Conservation (phyloP, 2,797 vertebrate genomes). For the Jordanella pulchra region DNA sequence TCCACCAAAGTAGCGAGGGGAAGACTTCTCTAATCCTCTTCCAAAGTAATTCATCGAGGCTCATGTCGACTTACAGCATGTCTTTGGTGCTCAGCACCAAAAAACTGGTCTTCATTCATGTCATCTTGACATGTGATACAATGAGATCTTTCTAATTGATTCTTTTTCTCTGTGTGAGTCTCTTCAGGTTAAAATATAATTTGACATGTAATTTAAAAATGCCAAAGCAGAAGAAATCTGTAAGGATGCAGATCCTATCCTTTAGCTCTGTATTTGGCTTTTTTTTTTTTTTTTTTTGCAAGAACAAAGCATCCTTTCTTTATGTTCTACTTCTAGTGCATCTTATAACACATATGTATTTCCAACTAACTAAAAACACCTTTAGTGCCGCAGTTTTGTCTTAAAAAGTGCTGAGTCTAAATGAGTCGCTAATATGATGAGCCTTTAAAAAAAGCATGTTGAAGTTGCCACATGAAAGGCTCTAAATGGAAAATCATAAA, state of each 20-base stretch:
- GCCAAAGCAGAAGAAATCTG: background rate
- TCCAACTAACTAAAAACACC: background rate
- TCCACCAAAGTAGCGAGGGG: no score
- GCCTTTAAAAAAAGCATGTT: background rate
- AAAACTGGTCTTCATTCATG: no score
- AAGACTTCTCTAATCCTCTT: no score
- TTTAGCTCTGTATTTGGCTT: background rate
- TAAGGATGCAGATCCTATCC: background rate
- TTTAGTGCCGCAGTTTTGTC: background rate
- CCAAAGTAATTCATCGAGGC: no score
- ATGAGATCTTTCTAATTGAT: no score
- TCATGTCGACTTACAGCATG: no score
- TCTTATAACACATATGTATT: background rate
- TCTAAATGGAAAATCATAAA: background rate
- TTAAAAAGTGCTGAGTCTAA: background rate
- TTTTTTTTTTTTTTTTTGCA: background rate
- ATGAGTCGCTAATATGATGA: background rate
- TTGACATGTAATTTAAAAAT: background rate
- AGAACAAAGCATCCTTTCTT: background rate
- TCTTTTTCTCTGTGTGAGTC: no score
- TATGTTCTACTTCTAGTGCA: background rate
- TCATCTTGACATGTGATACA: no score
- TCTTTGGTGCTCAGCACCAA: no score
- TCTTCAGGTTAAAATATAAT: no score
- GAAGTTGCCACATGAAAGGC: no score